Base-by-base conservation (phyloP, 2,888 invertebrate genomes). In the Pemphredon lugubris region DNA sequence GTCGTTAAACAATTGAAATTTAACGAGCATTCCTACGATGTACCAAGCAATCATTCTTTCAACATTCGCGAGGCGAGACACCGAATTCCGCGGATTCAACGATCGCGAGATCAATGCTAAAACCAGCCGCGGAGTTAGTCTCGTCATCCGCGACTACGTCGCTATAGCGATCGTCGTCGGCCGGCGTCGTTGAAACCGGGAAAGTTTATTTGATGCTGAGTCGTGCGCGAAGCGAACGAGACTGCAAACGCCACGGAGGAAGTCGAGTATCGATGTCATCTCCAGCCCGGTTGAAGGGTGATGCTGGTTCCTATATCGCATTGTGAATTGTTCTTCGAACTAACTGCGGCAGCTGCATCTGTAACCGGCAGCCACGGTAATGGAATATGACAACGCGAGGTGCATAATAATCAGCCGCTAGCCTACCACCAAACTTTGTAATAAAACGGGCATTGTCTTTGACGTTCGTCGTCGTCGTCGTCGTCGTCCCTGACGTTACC, bases 311-410 rank as follows among this genome's bases (percentile, higher is more conserved):
- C 72, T 73, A 57, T 71, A 74, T 79, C 77, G 83, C 82, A 83
- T 83, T 84, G 83, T 84, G 86, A 86, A 87, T 86, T 84, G 86
- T 79, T 83, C 83, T 76, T 81, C 79, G 81, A 83, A 84, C 84
- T 82, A 83, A 83, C 81, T 77, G 81, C 75, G 73, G 73, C 75
- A 60, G 77, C 79, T 77, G 79, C 75, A 58, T 81, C 86, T 87
- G 87, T 85, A 87, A 83, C 83, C 86, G 87, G 87, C 87, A 86
- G 84, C 82, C 75, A 74, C 77, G 68, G 77, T 87, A 87, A 88
- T 87, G 86, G 87, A 86, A 88, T 85, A 87, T 87, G 87, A 87
- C 86, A 86, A 84, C 84, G 83, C 73, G 78, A 77, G 77, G 81
- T 77, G 86, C 84, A 86, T 87, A 86, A 87, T 87, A 86, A 86